Evolutionary conservation across 2,797 vertebrate genomes (phyloP).

Genomic region (Hemibagrus guttatus): DNA sequence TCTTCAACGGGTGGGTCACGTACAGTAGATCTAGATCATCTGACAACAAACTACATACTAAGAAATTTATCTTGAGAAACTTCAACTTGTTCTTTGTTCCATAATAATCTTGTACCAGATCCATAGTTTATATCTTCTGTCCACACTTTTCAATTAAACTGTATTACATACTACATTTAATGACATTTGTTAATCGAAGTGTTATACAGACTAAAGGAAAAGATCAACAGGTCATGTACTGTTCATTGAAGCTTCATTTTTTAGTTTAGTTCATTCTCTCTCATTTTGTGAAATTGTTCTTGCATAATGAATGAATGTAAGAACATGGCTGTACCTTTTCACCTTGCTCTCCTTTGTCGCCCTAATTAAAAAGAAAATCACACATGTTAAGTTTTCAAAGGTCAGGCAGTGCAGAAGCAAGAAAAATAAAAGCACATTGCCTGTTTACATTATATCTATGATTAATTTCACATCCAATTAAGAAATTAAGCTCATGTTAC

Average conservation of each 20-base stretch:
- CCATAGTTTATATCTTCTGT: neutral
- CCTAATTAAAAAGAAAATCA: conserved; percentile 81
- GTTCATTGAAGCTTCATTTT: neutral
- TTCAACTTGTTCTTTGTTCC: neutral
- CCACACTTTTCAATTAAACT: neutral
- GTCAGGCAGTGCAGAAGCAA: conserved; percentile 36
- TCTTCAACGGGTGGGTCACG: neutral
- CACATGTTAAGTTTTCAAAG: conserved; percentile 52
- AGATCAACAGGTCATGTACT: neutral
- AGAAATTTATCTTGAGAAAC: conserved; percentile 1
- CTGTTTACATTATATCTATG: conserved; percentile 67
- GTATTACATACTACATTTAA: neutral
- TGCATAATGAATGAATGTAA: neutral
- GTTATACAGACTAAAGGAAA: neutral
- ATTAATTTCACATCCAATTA: conserved; percentile 67
- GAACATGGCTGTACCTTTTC: conserved; percentile 85
- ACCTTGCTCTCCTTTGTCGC: conserved; percentile 91
- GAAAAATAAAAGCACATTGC: conserved; percentile 53
- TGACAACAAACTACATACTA: neutral
- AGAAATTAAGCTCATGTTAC: conserved; percentile 57
- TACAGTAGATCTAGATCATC: neutral
- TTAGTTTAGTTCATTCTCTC: neutral
- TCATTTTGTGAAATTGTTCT: neutral
- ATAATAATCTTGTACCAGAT: neutral
- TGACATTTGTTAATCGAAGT: neutral